Conservation (phyloP, 2,797 vertebrate genomes). For the Florisuga fusca region DNA sequence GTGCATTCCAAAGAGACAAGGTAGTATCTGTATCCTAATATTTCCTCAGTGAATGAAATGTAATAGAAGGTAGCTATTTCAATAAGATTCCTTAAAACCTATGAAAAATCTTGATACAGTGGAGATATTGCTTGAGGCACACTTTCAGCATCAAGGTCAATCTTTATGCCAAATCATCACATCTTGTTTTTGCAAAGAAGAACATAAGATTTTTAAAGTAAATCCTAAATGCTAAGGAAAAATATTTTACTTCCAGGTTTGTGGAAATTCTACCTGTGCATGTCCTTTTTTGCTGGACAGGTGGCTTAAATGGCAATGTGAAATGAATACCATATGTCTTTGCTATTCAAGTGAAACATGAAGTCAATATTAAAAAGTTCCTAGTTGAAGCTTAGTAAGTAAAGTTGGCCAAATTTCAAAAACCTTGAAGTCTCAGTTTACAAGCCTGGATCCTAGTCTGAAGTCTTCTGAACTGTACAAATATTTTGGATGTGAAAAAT, state of each 20-base stretch:
- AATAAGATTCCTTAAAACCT: conserved; percentile 4
- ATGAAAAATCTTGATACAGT: not conserved
- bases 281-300: not conserved
- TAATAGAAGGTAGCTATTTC: not conserved
- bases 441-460: not conserved
- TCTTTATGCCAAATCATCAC: not conserved
- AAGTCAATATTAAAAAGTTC: not conserved
- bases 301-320: not conserved
- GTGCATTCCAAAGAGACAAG: conserved; percentile 22
- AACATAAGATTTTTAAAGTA: not conserved
- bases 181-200: not conserved
- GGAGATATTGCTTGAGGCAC: not conserved
- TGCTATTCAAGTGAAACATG: not conserved
- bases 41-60: not conserved
- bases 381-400: not conserved
- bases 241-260: not conserved
- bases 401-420: conserved; percentile 17
- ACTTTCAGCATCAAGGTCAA: not conserved
- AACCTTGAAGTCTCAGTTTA: conserved; percentile 12
- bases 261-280: not conserved
- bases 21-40: conserved; percentile 12
- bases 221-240: not conserved
- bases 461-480: conserved; percentile 10
- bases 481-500: conserved; percentile 3
- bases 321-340: conserved; percentile 5